phyloP scores from a whole-genome alignment of 2,113 vertebrate genomes.

The Riparia riparia region DNA sequence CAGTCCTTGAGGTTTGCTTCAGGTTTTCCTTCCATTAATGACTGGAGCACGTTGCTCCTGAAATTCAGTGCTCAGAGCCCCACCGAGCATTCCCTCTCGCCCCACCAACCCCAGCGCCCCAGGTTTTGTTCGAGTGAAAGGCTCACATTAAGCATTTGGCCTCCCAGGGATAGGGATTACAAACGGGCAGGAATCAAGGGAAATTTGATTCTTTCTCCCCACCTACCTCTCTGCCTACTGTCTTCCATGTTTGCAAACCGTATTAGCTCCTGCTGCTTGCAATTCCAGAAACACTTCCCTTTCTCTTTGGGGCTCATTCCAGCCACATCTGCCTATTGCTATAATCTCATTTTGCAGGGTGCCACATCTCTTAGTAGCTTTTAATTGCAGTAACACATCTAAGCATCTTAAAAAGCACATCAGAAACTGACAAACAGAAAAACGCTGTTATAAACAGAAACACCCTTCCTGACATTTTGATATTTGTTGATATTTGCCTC shows the following conservation, averaged over 20 bases:
- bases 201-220: conserved; percentile 39
- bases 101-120: not conserved
- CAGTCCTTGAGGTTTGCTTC: not conserved
- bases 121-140: not conserved
- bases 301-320: conserved; percentile 20
- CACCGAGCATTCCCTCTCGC: not conserved
- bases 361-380: conserved; percentile 1
- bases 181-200: not conserved
- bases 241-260: conserved; percentile 48
- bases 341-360: conserved; percentile 28
- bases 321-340: conserved; percentile 55
- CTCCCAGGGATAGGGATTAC: conserved; percentile 38
- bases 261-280: conserved; percentile 45
- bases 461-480: not conserved
- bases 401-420: not conserved
- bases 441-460: not conserved
- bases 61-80: not conserved
- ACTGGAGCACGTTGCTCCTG: not conserved
- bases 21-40: not conserved
- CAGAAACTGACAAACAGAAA: not conserved
- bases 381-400: not conserved
- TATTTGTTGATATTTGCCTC: not conserved
- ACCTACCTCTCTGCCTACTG: conserved; percentile 15
- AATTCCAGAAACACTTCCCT: conserved; percentile 28
- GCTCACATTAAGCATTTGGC: not conserved